Conservation (phyloP, 2,113 vertebrate genomes). For the Crotalus tigris region DNA sequence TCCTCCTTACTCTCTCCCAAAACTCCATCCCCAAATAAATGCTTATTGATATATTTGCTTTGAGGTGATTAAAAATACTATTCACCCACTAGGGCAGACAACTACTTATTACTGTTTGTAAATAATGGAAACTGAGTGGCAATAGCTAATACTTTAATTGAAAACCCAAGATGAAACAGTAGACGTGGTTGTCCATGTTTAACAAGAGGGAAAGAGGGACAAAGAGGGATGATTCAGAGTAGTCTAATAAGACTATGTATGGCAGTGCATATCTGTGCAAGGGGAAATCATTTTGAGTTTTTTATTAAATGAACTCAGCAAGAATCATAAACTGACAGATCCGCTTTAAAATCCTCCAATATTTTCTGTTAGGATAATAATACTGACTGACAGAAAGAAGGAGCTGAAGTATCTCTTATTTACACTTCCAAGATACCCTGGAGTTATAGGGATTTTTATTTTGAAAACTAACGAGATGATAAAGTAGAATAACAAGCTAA, state of each 20-base stretch:
- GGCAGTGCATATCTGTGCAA: background rate
- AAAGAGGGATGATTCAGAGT: slow-evolving; percentile 7
- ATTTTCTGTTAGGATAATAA: slow-evolving; percentile 46
- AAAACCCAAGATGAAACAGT: slow-evolving; percentile 2
- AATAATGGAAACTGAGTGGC: background rate
- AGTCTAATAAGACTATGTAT: slow-evolving; percentile 4
- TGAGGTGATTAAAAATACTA: background rate
- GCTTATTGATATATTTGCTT: background rate
- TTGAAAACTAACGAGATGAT: slow-evolving; percentile 51
- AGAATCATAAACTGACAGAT: slow-evolving; percentile 24
- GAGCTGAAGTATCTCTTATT: slow-evolving; percentile 61
- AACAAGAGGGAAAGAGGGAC: background rate
- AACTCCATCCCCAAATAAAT: background rate
- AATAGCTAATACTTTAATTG: slow-evolving; percentile 15
- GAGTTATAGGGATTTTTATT: slow-evolving; percentile 52
- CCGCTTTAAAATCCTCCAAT: slow-evolving; percentile 27
- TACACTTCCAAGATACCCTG: slow-evolving; percentile 61
- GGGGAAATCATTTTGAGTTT: slow-evolving; percentile 16
- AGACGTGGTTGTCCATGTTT: background rate
- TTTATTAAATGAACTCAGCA: slow-evolving; percentile 18
- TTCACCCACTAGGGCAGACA: background rate
- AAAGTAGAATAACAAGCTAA: slow-evolving; percentile 38
- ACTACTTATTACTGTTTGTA: background rate
- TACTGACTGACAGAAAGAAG: background rate
- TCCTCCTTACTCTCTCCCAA: background rate